Conservation (phyloP, 35 echinoderm and acorn worm species). For the Apostichopus parvimensis region DNA sequence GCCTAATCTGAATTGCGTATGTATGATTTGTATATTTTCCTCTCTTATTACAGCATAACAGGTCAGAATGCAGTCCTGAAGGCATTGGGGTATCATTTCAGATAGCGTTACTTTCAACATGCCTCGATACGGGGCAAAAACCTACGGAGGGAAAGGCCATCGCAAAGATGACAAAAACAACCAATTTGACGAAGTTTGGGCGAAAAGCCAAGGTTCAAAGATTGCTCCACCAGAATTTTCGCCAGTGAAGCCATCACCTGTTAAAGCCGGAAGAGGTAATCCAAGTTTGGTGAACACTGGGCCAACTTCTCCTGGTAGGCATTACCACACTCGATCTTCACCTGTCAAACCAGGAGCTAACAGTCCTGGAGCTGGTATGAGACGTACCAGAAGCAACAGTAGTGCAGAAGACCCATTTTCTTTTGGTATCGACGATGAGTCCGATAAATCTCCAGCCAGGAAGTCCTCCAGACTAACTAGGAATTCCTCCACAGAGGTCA, state of each 20-base stretch:
- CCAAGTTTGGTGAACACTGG: neutral
- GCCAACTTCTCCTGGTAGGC: constrained; percentile 10
- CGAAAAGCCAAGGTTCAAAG: constrained; percentile 35
- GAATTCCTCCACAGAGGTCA: constrained; percentile 1
- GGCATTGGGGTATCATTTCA: neutral
- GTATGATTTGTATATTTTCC: neutral
- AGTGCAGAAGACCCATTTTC: constrained; percentile 54
- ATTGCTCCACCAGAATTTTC: constrained; percentile 30
- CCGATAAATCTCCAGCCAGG: constrained; percentile 16
- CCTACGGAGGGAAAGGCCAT: constrained; percentile 48
- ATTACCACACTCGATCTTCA: constrained; percentile 47
- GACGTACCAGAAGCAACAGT: constrained; percentile 47
- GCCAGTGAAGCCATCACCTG: constrained; percentile 31
- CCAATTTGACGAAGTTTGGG: constrained; percentile 45
- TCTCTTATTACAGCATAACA: neutral
- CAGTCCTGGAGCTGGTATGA: constrained; percentile 13
- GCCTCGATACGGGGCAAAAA: constrained; percentile 58
- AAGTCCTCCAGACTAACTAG: constrained; percentile 32
- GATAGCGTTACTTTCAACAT: constrained; percentile 14
- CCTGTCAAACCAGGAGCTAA: constrained; percentile 19
- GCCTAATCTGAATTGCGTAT: too few species aligned
- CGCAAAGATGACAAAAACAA: constrained; percentile 34
- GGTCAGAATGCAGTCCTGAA: constrained; percentile 9
- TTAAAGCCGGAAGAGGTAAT: neutral
- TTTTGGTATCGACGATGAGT: constrained; percentile 38